phyloP scores from a whole-genome alignment of 1,140 invertebrate genomes.

The Theocolax elegans region DNA sequence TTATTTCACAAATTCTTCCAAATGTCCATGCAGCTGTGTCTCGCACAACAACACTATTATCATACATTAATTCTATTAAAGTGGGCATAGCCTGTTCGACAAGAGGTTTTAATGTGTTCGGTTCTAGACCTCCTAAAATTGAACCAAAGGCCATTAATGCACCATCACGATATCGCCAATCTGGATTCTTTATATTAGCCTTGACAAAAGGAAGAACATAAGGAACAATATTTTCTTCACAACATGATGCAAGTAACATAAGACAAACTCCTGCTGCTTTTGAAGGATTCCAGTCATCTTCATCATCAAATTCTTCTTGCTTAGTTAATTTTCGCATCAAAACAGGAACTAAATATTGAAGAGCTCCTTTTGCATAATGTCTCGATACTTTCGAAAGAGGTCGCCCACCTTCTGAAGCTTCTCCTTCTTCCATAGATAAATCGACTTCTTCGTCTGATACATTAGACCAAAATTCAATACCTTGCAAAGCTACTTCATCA shows the following conservation, averaged over 20 bases:
- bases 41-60: slow-evolving; percentile 90
- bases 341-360: slow-evolving; percentile 95
- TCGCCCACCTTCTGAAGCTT: slow-evolving; percentile 90
- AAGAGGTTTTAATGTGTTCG: slow-evolving; percentile 86
- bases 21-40: slow-evolving; percentile 99
- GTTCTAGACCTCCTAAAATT: slow-evolving; percentile 93
- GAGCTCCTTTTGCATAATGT: slow-evolving; percentile 95
- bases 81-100: slow-evolving; percentile 97
- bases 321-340: slow-evolving; percentile 94
- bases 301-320: slow-evolving; percentile 94
- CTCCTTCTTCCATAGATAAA: slow-evolving; percentile 92
- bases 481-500: slow-evolving; percentile 96
- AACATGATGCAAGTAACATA: slow-evolving; percentile 96
- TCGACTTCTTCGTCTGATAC: slow-evolving; percentile 99
- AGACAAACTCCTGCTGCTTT: slow-evolving; percentile 99
- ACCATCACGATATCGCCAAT: slow-evolving; percentile 97
- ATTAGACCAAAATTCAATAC: slow-evolving; percentile 99
- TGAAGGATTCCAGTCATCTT: slow-evolving; percentile 99
- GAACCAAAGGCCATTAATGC: slow-evolving; percentile 99
- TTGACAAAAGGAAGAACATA: slow-evolving; percentile 98
- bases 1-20: slow-evolving; percentile 96
- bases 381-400: slow-evolving; percentile 90
- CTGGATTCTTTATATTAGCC: slow-evolving; percentile 90
- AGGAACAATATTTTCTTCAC: slow-evolving; percentile 96
- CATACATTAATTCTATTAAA: slow-evolving; percentile 93